These are phyloP conservation scores for Pantelozetes paolii DNA, from an alignment of 2,888 invertebrate species.

Conservation along the genomic window DNA sequence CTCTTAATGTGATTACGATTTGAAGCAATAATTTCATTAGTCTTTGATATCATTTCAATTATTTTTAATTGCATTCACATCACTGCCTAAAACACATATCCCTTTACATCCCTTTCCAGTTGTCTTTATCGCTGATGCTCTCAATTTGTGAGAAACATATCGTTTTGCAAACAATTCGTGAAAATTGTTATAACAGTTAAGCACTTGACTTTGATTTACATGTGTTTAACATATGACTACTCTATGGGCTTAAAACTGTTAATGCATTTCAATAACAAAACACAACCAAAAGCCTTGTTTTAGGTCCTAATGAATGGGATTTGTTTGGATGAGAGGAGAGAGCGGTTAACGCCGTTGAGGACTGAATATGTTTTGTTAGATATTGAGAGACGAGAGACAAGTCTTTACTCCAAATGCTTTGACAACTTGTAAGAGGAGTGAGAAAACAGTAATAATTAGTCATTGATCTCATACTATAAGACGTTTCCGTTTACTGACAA, in stretches of 20 bases:
- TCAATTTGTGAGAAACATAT: background rate
- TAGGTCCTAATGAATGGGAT: background rate
- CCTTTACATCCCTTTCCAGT: background rate
- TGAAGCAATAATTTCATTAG: background rate
- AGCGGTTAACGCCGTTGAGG: slow-evolving; percentile 2
- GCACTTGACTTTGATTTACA: background rate
- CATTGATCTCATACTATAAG: slow-evolving; percentile 10
- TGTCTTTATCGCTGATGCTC: background rate
- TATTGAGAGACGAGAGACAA: background rate
- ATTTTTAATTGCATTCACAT: background rate
- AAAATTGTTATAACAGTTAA: slow-evolving; percentile 12
- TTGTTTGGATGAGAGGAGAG: background rate
- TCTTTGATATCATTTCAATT: background rate
- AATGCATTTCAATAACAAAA: slow-evolving; percentile 7
- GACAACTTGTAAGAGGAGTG: slow-evolving; percentile 8
- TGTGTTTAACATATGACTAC: slow-evolving; percentile 11
- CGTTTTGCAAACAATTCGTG: background rate
- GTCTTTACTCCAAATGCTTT: background rate
- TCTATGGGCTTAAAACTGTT: background rate
- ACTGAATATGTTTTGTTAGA: background rate
- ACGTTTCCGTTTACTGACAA: slow-evolving; percentile 22
- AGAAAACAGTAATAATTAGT: slow-evolving; percentile 21
- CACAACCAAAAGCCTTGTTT: background rate
- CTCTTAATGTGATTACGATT: too few species aligned
- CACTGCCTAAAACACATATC: background rate